Conservation (phyloP, 2,797 vertebrate species). For the Telmatherina bonti region DNA sequence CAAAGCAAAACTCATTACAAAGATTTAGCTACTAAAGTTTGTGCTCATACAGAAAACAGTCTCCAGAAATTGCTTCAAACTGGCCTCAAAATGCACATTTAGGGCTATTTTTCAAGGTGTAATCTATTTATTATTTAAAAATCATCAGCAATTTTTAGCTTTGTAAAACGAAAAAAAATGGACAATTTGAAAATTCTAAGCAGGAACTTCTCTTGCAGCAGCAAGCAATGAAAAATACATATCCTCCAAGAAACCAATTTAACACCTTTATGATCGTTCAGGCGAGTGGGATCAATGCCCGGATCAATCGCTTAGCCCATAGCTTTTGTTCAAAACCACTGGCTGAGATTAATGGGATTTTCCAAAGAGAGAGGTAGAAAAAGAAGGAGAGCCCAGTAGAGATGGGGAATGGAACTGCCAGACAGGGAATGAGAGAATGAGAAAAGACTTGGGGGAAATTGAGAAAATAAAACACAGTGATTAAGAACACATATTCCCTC, state of each 20-base stretch:
- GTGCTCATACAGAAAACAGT: constrained; percentile 43
- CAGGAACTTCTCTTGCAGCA: constrained; percentile 66
- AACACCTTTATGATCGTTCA: constrained; percentile 84
- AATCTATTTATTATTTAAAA: constrained; percentile 70
- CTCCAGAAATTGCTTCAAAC: constrained; percentile 62
- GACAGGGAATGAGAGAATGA: constrained; percentile 74
- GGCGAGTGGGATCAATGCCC: constrained; percentile 81
- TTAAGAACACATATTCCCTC: constrained; percentile 75
- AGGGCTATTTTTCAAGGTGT: constrained; percentile 61
- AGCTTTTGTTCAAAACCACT: constrained; percentile 83
- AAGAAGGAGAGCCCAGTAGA: constrained; percentile 53
- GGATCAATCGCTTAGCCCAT: constrained; percentile 83
- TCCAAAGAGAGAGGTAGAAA: constrained; percentile 68
- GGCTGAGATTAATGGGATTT: constrained; percentile 81
- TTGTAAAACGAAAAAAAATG: background rate
- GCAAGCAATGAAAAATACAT: constrained; percentile 82
- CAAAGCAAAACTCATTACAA: constrained; percentile 50
- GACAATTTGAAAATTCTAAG: constrained; percentile 45
- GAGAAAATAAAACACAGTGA: constrained; percentile 79
- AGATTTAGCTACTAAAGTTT: constrained; percentile 52
- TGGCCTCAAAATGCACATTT: constrained; percentile 64
- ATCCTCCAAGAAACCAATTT: constrained; percentile 85
- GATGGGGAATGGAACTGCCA: constrained; percentile 70
- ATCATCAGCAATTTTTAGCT: constrained; percentile 64
- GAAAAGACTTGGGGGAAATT: constrained; percentile 76